A percentile compares a stretch with the other conserved stretches of the same genome.
These are phyloP conservation scores for Scelioninae gen. 2 DNA, from an alignment of 2,888 invertebrate species.

Conservation along the genomic window DNA sequence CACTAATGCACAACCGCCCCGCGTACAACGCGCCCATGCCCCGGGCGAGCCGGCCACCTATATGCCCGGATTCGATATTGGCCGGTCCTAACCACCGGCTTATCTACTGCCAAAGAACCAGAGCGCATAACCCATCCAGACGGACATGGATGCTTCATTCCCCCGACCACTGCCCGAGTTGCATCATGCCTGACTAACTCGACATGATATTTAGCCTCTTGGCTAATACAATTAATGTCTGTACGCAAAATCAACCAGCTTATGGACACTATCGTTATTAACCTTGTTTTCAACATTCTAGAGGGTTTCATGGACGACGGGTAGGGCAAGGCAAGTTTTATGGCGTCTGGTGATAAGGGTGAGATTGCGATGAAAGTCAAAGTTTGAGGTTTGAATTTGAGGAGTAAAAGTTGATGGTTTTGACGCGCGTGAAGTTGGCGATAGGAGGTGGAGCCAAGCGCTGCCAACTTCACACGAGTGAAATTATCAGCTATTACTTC, in stretches of 20 bases:
- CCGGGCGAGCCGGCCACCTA: slow-evolving; percentile 70
- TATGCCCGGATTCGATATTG: slow-evolving; percentile 72
- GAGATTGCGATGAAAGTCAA: too few species aligned
- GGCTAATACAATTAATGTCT: slow-evolving; percentile 60
- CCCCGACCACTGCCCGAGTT: slow-evolving; percentile 41
- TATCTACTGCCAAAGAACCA: slow-evolving; percentile 69
- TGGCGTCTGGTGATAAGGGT: too few species aligned
- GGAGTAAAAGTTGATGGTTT: too few species aligned
- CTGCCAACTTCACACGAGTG: too few species aligned
- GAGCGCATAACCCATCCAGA: slow-evolving; percentile 56
- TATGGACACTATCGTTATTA: slow-evolving; percentile 54
- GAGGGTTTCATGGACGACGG: neutral
- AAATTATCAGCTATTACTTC: too few species aligned
- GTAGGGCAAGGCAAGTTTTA: too few species aligned
- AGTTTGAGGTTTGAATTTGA: too few species aligned
- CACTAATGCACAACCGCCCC: slow-evolving; percentile 73
- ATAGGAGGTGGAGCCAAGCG: too few species aligned
- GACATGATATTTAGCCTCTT: slow-evolving; percentile 61
- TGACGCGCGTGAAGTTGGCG: too few species aligned
- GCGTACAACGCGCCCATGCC: slow-evolving; percentile 61
- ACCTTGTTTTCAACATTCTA: slow-evolving; percentile 42
- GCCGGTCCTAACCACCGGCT: slow-evolving; percentile 68
- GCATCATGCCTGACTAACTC: slow-evolving; percentile 59
- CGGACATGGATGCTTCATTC: slow-evolving; percentile 56
- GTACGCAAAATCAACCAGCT: slow-evolving; percentile 52